Base-by-base conservation (phyloP, 2,888 invertebrate species). In the Hartigia nigra region DNA sequence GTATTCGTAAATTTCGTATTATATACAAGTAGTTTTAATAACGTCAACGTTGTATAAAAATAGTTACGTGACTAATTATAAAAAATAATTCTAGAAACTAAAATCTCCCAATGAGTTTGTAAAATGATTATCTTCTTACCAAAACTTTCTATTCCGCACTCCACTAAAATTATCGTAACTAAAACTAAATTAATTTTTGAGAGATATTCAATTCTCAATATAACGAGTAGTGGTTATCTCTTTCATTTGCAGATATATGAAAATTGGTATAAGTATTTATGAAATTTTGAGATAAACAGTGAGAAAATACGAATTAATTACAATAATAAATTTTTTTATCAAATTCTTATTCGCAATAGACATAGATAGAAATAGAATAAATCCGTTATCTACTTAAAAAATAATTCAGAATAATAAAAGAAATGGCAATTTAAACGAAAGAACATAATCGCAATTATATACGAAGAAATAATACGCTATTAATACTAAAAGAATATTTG, bases 41-140 rank as follows among this genome's bases (percentile, higher is more conserved):
- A 5, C 12, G 34, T 31, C 5, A 72, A 72, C 14, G n/a, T 78
- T 70, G 36, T 78, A 75, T 78, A 78, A 75, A 78, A 78, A 75
- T 69, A 78, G 75, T 32, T 69, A 76, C 12, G 31, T 14, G 72
- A 9, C 31, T 72, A 72, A 72, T 72, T 75, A 34, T 35, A 77
- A 75, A 31, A 69, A 74, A 74, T 35, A 35, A 9, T 74, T 36
- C 31, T 74, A 55, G 12, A 36, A 12, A 76, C 34, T 31, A 70
- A 23, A 4, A 31, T 72, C 31, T 31, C 14, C 37, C 31, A 55
- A 76, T 12, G 31, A 34, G 31, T 55, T 55, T 9, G 9, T 23
- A 55, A 23, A 55, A 55, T 55, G 23, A 55, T 5, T 55, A 55
- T 55, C 39, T 23, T 2, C 23, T 55, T 55, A 5, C 23, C 23